A percentile compares a stretch with the other conserved stretches of the same genome.
Conservation (phyloP, 2,797 vertebrate species). For the Gallinago nigripennis region DNA sequence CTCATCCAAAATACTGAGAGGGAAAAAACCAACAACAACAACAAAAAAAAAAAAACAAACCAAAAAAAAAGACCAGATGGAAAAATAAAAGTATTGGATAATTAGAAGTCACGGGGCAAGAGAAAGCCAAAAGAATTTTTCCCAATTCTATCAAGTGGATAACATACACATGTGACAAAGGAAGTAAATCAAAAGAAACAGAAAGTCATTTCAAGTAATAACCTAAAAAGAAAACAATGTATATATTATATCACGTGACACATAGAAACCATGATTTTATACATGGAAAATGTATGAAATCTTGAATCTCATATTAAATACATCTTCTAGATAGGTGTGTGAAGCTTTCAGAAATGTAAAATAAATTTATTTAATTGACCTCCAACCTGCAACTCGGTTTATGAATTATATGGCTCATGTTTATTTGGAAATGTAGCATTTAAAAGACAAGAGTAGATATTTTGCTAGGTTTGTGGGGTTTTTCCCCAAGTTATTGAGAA, state of each 20-base stretch:
- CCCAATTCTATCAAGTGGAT: slow-evolving; percentile 4
- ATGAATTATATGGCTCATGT: not conserved
- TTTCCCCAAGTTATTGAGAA: not conserved
- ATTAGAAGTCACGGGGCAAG: slow-evolving; percentile 28
- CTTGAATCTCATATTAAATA: not conserved
- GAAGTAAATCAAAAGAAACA: slow-evolving; percentile 21
- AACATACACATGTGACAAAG: slow-evolving; percentile 6
- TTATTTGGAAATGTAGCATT: not conserved
- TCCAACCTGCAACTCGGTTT: not conserved
- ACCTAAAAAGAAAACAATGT: not conserved
- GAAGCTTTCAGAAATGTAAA: not conserved
- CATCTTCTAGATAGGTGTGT: not conserved
- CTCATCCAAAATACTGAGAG: slow-evolving; percentile 13
- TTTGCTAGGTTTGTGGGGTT: not conserved
- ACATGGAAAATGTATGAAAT: not conserved
- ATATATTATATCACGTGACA: not conserved
- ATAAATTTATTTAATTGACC: not conserved
- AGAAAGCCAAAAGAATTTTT: slow-evolving; percentile 42
- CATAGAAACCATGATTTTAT: rapidly evolving
- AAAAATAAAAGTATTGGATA: slow-evolving; percentile 46
- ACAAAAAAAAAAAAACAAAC: too few species aligned
- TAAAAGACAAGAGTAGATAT: not conserved
- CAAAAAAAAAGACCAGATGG: not conserved
- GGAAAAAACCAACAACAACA: not conserved
- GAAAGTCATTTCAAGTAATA: not conserved